Evolutionary conservation across 2,797 vertebrate genomes (phyloP).

Genomic region (Gadopsis bispinosus): DNA sequence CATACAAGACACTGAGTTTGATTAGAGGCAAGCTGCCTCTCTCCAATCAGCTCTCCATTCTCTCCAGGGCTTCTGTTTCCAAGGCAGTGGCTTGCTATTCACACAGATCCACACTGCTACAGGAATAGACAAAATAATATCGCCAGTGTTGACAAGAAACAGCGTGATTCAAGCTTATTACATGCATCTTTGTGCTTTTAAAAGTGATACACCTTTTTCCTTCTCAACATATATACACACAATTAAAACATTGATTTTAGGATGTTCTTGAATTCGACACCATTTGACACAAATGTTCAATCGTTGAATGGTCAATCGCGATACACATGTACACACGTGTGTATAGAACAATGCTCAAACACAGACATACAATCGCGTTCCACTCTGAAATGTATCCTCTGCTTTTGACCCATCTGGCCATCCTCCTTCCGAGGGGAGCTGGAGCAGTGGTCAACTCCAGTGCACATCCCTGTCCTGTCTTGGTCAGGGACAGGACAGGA

Average conservation of each 20-base stretch:
- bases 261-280: neutral
- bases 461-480: too few species aligned
- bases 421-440: too few species aligned
- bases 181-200: neutral
- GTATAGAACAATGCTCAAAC: too few species aligned
- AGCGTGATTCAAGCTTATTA: neutral
- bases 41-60: constrained; percentile 56
- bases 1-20: constrained; percentile 34
- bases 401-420: too few species aligned
- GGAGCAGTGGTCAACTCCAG: too few species aligned
- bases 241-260: neutral
- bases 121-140: constrained; percentile 51
- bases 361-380: too few species aligned
- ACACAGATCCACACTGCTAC: constrained; percentile 16
- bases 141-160: constrained; percentile 7
- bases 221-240: neutral
- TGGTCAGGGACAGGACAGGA: too few species aligned
- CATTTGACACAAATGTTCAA: neutral
- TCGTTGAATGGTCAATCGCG: too few species aligned
- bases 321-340: too few species aligned
- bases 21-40: constrained; percentile 47
- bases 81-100: constrained; percentile 57
- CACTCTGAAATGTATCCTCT: too few species aligned
- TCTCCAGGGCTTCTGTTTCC: constrained; percentile 64
- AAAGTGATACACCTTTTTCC: neutral